Base-by-base conservation (phyloP, 2,113 vertebrate genomes). In the Bujurquina vittata region DNA sequence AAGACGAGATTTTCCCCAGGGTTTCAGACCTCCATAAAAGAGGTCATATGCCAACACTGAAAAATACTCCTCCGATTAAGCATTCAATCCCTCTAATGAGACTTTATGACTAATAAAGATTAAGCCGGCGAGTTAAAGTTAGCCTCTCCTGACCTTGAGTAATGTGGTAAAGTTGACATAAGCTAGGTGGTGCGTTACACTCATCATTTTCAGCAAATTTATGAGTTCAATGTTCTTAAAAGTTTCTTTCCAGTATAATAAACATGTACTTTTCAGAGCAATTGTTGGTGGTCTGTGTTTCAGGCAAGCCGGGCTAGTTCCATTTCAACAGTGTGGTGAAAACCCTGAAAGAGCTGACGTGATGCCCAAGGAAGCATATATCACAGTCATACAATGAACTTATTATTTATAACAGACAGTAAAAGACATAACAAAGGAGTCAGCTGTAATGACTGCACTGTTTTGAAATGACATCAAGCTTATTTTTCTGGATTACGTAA, bases 311-410 rank as follows among this genome's bases (percentile, higher is more conserved):
- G 1, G 5, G 6, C 10, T 7, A 3, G 22, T 37, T 72, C 3
- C 46, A 54, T 17, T 65, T 54, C 18, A 57, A 85, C 7, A 22
- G 4, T 4, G 22, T 46, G 35, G 65, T 52, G 35, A 12, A 79
- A 29, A 55, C 56, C 40, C 69, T 29, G 52, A 69, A 43, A 60
- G 55, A 78, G 26, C 3, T 9, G 1, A 62, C 12, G 17, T 15
- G 10, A 73, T 14, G 60, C 75, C 35, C 2, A 2, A 76, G 54
- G 80, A 75, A 23, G 26, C 58, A 55, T 35, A 67, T 67, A 63
- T 62, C 75, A 74, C n/a, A 46, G 63, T 10, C 15, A 46, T 73
- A 84, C 83, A 88, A 80, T 46, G 52, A 62, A 14, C 26, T 20
- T 63, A 29, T 83, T 58, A 37, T 84, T 81, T 12, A 5, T 2